Base-by-base conservation (phyloP, 2,113 vertebrate species). In the Nothobranchius furzeri region DNA sequence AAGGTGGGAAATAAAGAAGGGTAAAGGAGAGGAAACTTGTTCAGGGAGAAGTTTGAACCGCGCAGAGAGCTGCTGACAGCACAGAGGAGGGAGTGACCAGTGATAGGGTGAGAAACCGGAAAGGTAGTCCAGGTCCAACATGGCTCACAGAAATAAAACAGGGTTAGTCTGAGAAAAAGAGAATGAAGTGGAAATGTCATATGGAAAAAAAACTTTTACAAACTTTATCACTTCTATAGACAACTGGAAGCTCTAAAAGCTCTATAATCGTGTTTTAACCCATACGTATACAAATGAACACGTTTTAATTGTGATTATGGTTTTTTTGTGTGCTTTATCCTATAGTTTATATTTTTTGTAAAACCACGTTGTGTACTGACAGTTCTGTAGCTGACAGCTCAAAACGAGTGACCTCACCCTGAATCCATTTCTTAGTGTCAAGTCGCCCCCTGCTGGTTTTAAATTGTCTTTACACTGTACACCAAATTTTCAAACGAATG, bases 101-200 rank as follows among this genome's bases (percentile, higher is more conserved):
- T 37, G 17, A 40, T 37, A 45, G 56, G 5, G 60, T 67, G 43
- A 59, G 12, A 87, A 90, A 92, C 90, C 92, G 91, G 91, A 93
- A 93, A 91, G 81, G 81, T 87, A 68, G 62, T 64, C 12, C 60
- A 25, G 17, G 13, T 60, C 55, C 35, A 42, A 46, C 17, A 65
- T 12, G 25, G 4, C 50, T 66, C 13, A 46, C 42, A 60, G 37
- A 7, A 40, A 40, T 9, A 8, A 40, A 40, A 40, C 37, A 40
- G 4, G 7, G 9, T 7, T 7, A 40, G 37, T 9, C 37, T 9
- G 37, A 40, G 37, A 40, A 40, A 7, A 40, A 30, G 30, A 30
- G 30, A 30, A 30, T 30, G 4, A 30, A 30, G 30, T 4, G 30
- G 2, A 30, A 30, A 30, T 30, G 30, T 3, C 4, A 30, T 30